Evolutionary conservation across 2,113 vertebrate genomes (phyloP), one percentile per base, ranked within the genome.

Genomic region (Tiliqua scincoides): DNA sequence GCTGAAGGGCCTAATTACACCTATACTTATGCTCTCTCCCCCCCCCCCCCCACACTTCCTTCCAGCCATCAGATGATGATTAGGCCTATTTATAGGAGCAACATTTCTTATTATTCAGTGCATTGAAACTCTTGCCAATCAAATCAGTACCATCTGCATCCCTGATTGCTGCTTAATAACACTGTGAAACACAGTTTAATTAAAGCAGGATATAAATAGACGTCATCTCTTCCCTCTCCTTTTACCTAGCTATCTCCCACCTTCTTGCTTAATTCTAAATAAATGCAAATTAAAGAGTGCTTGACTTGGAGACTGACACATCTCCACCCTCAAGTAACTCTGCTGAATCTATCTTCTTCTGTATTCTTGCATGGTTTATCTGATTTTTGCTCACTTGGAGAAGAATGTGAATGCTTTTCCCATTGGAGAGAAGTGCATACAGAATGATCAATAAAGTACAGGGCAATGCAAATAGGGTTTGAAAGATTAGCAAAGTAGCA

Each of bases 131-230:
- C 94, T 95, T 95, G 93, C 96, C 96, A 96, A 94, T 97, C 96
- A 96, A 95, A 95, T 96, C 95, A 94, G 92, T 92, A 73, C 94
- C 68, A 94, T 96, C 94, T 96, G 94, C 96, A 93, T 95, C 92
- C 93, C 93, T 96, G 96, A 97, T 96, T 96, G 94, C 96, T 92
- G 92, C 96, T 93, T 95, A 94, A 96, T 95, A 95, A 93, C 96
- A 94, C 91, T 91, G 91, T 92, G 94, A 95, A 97, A 94, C 82
- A 2, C 91, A 92, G 94, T 95, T 86, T 97, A 96, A 97, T 97
- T 97, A 96, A 96, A 95, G 95, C 70, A 90, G 91, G 89, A 82
- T 95, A 97, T 96, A 97, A 97, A 97, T 97, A 97, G 96, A 90
- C 92, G 95, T 85, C 78, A 30, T 54, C 68, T 25, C 68, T 4